Evolutionary conservation across 2,113 vertebrate species (phyloP), one percentile per base, ranked within the genome.

Genomic region (Tetrao urogallus): DNA sequence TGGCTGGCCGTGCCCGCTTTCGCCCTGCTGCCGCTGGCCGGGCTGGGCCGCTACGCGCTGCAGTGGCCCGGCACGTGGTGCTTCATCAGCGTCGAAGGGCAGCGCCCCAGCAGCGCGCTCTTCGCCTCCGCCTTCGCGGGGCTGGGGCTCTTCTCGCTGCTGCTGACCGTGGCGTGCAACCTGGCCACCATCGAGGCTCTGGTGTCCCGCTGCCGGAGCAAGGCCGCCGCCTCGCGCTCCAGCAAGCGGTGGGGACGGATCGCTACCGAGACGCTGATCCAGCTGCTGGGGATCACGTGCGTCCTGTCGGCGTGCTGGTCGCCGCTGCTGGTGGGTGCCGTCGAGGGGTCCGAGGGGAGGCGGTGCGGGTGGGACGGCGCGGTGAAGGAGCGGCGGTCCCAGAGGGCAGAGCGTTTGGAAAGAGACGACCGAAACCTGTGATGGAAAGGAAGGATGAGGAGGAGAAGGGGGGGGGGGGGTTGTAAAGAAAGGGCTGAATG

Each of bases 11-110:
- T 98, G 69, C 60, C 98, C 2, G 77, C 98, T 48, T 98, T 99
- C 58, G 98, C 99, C n/a, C 97, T 99, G 65, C 57, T 99, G 97
- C 99, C 99, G 7, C 21, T 99, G 8, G 69, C 95, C 5, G 99
- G 99, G 2, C 97, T 99, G 45, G 99, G 99, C 10, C 90, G 96
- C 22, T 99, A 99, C 95, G 96, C 97, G 0, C 84, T 97, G n/a
- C 99, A 99, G 97, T 99, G 99, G 99, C 99, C 99, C 0, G 99
- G 99, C 27, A 99, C 99, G 1, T 99, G 99, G 99, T 99, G 99
- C 96, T 99, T 99, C 86, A 99, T 99, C 94, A 98, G 98, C 97
- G 97, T 98, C 0, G 43, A 54, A 5, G 50, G 50, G 69, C 1
- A 47, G 73, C n/a, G 79, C 52, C 66, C 94, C 2, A 98, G 98